Percentiles rank a stretch among this genome's conserved stretches.
phyloP scores from a whole-genome alignment of 2,888 invertebrate genomes.

The Drosophila infuscata region DNA sequence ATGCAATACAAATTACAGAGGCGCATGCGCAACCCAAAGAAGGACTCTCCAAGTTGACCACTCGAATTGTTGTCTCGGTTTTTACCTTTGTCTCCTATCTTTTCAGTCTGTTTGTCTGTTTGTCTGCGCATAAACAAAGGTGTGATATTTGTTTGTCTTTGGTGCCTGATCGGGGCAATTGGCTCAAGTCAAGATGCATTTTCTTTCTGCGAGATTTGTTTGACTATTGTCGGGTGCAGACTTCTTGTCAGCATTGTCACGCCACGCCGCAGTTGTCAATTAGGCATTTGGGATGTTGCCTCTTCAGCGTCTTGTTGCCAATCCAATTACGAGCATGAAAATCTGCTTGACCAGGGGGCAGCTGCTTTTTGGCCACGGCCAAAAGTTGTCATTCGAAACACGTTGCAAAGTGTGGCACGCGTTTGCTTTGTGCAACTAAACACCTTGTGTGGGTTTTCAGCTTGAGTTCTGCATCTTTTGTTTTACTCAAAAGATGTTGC shows the following conservation, averaged over 20 bases:
- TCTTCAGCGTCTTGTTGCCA: constrained; percentile 31
- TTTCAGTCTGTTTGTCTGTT: constrained; percentile 20
- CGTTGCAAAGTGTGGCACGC: constrained; percentile 62
- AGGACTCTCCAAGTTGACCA: constrained; percentile 32
- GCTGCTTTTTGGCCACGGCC: constrained; percentile 40
- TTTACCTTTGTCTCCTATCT: constrained; percentile 25
- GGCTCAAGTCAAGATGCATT: constrained; percentile 79
- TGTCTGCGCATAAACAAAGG: constrained; percentile 62
- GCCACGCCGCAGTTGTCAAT: constrained; percentile 68
- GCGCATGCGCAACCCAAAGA: constrained; percentile 69
- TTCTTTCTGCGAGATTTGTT: constrained; percentile 6
- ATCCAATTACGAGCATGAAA: constrained; percentile 67
- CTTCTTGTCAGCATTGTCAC: constrained; percentile 72
- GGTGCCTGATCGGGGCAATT: constrained; percentile 74
- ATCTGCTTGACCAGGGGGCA: constrained; percentile 49
- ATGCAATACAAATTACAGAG: constrained; percentile 29
- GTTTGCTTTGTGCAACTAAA: constrained; percentile 33
- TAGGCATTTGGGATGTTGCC: constrained; percentile 51
- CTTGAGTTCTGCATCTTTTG: constrained; percentile 37
- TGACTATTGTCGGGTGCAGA: constrained; percentile 52
- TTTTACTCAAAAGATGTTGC: constrained; percentile 28
- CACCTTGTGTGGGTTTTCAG: constrained; percentile 49
- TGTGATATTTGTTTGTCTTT: constrained; percentile 80
- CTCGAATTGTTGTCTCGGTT: constrained; percentile 26
- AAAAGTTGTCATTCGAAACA: constrained; percentile 30